phyloP scores from a whole-genome alignment of 2,888 invertebrate genomes.

The Clostera curtula region DNA sequence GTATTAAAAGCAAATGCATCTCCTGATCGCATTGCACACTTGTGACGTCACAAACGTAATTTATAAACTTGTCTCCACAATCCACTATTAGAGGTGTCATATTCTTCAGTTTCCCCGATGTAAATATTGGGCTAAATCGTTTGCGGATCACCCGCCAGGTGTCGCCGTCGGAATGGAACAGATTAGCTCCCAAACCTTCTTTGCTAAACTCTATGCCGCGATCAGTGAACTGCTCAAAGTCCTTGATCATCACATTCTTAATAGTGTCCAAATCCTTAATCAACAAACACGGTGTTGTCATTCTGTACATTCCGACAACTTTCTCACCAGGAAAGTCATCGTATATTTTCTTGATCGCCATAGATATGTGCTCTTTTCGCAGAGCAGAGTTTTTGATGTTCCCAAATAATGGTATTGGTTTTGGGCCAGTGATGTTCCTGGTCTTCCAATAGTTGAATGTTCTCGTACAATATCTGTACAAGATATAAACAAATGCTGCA shows the following conservation, averaged over 20 bases:
- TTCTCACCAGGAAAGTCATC: slow-evolving; percentile 22
- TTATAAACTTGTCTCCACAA: slow-evolving; percentile 17
- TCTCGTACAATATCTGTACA: slow-evolving; percentile 17
- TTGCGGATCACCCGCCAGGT: slow-evolving; percentile 29
- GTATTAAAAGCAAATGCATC: slow-evolving; percentile 13
- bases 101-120: slow-evolving; percentile 32
- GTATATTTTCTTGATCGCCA: slow-evolving; percentile 18
- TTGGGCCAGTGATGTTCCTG: slow-evolving; percentile 19
- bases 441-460: slow-evolving; percentile 17
- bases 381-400: slow-evolving; percentile 18
- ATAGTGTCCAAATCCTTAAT: slow-evolving; percentile 32
- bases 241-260: slow-evolving; percentile 30
- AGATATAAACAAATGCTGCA: no score
- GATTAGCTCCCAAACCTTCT: slow-evolving; percentile 25
- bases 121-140: slow-evolving; percentile 31
- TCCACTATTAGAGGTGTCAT: slow-evolving; percentile 28
- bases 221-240: slow-evolving; percentile 30
- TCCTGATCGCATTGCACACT: slow-evolving; percentile 12
- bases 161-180: slow-evolving; percentile 29
- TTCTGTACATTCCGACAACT: slow-evolving; percentile 23
- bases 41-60: background rate
- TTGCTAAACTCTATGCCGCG: slow-evolving; percentile 29
- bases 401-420: slow-evolving; percentile 23
- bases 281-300: slow-evolving; percentile 23
- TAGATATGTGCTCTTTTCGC: slow-evolving; percentile 10